These are phyloP conservation scores for Sipha maydis DNA, from an alignment of 2,888 invertebrate genomes.

Conservation along the genomic window DNA sequence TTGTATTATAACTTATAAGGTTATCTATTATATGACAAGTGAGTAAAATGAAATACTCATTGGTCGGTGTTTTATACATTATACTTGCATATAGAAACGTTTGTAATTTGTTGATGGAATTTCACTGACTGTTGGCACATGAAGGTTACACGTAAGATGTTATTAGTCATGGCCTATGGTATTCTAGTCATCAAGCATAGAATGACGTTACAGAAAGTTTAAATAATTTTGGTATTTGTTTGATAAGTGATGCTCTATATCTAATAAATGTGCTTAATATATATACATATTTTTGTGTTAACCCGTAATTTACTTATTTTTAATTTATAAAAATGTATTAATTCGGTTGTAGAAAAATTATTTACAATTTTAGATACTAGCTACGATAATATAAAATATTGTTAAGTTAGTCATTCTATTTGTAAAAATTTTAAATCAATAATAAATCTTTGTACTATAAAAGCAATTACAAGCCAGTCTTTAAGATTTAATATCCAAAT, in stretches of 20 bases:
- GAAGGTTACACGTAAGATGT: constrained; percentile 54
- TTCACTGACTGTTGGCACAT: constrained; percentile 59
- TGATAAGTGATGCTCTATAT: constrained; percentile 6
- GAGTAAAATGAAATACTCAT: constrained; percentile 37
- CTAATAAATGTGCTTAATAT: not conserved
- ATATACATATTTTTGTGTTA: not conserved
- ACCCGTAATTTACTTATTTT: not conserved
- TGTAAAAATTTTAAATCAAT: too few relatives aligned
- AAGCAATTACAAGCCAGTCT: too few relatives aligned
- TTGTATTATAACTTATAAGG: constrained; percentile 49
- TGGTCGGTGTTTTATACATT: constrained; percentile 18
- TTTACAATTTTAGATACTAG: too few relatives aligned
- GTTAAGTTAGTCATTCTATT: too few relatives aligned
- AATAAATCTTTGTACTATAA: too few relatives aligned
- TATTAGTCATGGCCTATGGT: constrained; percentile 52
- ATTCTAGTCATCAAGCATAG: constrained; percentile 42
- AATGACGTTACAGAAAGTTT: constrained; percentile 52
- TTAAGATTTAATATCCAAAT: too few relatives aligned
- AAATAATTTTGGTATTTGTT: constrained; percentile 26
- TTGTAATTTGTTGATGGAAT: constrained; percentile 45
- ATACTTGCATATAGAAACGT: constrained; percentile 48
- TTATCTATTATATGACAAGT: constrained; percentile 32
- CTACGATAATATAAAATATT: too few relatives aligned
- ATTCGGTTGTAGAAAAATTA: too few relatives aligned
- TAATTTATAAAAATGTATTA: not conserved